phyloP scores from a whole-genome alignment of 1,140 invertebrate species.

The Leptopilina boulardi region DNA sequence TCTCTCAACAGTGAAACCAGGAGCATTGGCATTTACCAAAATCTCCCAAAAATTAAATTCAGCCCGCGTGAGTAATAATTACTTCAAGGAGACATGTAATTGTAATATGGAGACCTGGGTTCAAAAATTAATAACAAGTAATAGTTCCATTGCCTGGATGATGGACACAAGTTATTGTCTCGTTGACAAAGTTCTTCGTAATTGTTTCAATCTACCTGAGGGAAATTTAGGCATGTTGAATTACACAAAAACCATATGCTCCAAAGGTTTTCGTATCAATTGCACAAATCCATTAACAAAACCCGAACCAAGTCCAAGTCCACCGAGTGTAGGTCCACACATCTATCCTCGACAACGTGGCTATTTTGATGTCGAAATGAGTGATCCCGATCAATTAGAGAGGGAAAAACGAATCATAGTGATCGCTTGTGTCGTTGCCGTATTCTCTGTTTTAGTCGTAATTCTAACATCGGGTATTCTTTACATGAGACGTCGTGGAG shows the following conservation, averaged over 20 bases:
- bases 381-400: slow-evolving; percentile 68
- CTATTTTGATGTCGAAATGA: slow-evolving; percentile 72
- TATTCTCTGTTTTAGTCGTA: slow-evolving; percentile 74
- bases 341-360: slow-evolving; percentile 68
- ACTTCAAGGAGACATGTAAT: slow-evolving; percentile 79
- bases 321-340: slow-evolving; percentile 71
- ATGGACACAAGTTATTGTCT: slow-evolving; percentile 80
- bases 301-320: slow-evolving; percentile 65
- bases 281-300: slow-evolving; percentile 64
- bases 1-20: slow-evolving; percentile 74
- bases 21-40: slow-evolving; percentile 78
- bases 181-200: slow-evolving; percentile 77
- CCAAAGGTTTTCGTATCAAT: slow-evolving; percentile 63
- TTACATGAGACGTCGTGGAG: slow-evolving; percentile 77
- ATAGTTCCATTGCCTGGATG: slow-evolving; percentile 66
- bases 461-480: slow-evolving; percentile 75
- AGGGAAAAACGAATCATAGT: slow-evolving; percentile 73
- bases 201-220: slow-evolving; percentile 80
- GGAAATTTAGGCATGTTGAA: slow-evolving; percentile 80
- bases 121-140: slow-evolving; percentile 71
- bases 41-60: slow-evolving; percentile 74
- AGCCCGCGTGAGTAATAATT: slow-evolving; percentile 78
- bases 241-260: slow-evolving; percentile 79
- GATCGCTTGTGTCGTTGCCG: slow-evolving; percentile 75
- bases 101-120: slow-evolving; percentile 80